phyloP scores from a whole-genome alignment of 2,113 vertebrate species.

The Beaufortia kweichowensis region DNA sequence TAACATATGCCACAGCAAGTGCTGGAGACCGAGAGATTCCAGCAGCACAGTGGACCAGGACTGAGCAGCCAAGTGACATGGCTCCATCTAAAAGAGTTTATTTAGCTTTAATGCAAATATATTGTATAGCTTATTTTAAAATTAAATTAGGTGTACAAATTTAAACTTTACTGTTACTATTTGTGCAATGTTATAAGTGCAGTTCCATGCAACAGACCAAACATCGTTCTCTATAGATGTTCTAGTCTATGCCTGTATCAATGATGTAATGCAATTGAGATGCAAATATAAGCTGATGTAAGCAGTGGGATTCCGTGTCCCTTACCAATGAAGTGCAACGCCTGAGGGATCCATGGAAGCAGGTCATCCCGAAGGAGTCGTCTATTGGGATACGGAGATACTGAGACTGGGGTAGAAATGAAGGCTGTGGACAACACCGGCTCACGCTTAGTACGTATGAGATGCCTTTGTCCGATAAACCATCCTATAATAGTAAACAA shows the following conservation, averaged over 20 bases:
- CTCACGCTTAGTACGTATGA: constrained; percentile 80
- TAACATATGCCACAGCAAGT: constrained; percentile 79
- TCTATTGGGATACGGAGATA: constrained; percentile 80
- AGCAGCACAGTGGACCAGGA: constrained; percentile 79
- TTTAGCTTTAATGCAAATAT: neutral
- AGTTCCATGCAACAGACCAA: neutral
- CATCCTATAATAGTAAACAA: constrained; percentile 62
- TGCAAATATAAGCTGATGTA: constrained; percentile 20
- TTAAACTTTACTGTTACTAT: no score
- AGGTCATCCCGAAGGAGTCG: constrained; percentile 79
- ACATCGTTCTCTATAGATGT: neutral
- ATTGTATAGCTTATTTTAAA: neutral
- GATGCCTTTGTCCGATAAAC: constrained; percentile 71
- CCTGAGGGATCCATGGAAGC: constrained; percentile 78
- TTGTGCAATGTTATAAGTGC: neutral
- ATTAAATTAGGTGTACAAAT: no score
- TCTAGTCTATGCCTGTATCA: neutral
- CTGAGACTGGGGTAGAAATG: constrained; percentile 72
- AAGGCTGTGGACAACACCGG: constrained; percentile 75
- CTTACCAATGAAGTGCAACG: constrained; percentile 78
- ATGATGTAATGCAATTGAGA: constrained; percentile 33
- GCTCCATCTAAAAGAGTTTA: constrained; percentile 67
- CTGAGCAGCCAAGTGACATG: constrained; percentile 69
- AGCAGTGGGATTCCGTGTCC: neutral
- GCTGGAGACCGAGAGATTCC: constrained; percentile 81